phyloP scores from a whole-genome alignment of 2,888 invertebrate species.

The Xanthorhoe designata region DNA sequence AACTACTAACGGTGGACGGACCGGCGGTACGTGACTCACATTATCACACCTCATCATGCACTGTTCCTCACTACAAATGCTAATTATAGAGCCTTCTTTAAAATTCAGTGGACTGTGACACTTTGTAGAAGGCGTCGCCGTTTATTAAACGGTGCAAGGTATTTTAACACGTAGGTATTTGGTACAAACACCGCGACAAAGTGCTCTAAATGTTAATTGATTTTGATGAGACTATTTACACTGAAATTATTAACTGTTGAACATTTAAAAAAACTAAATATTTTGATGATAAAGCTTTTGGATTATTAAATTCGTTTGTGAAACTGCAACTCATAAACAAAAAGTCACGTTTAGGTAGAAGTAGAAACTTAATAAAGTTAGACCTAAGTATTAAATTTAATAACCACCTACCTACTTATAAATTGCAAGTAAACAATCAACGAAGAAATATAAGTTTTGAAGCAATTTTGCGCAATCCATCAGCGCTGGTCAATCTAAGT shows the following conservation, averaged over 20 bases:
- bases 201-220: too few relatives aligned
- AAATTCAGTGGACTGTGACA: constrained; percentile 35
- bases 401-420: too few relatives aligned
- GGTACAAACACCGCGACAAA: background rate
- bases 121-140: constrained; percentile 14
- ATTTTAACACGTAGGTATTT: background rate
- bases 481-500: constrained; percentile 34
- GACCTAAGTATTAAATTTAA: too few relatives aligned
- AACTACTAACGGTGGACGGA: constrained; percentile 69
- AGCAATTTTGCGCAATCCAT: constrained; percentile 35
- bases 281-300: too few relatives aligned
- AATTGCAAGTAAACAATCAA: background rate
- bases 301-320: too few relatives aligned
- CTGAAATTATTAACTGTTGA: background rate
- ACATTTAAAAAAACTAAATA: too few relatives aligned
- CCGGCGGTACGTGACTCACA: constrained; percentile 59
- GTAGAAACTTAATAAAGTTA: too few relatives aligned
- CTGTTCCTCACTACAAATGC: constrained; percentile 39
- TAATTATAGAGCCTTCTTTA: constrained; percentile 48
- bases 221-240: background rate
- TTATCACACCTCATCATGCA: constrained; percentile 34
- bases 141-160: background rate
- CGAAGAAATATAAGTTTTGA: background rate
- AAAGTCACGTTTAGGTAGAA: too few relatives aligned
- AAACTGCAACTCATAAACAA: too few relatives aligned